phyloP scores from a whole-genome alignment of 1,140 invertebrate genomes.

The Lordiphosa mommai region DNA sequence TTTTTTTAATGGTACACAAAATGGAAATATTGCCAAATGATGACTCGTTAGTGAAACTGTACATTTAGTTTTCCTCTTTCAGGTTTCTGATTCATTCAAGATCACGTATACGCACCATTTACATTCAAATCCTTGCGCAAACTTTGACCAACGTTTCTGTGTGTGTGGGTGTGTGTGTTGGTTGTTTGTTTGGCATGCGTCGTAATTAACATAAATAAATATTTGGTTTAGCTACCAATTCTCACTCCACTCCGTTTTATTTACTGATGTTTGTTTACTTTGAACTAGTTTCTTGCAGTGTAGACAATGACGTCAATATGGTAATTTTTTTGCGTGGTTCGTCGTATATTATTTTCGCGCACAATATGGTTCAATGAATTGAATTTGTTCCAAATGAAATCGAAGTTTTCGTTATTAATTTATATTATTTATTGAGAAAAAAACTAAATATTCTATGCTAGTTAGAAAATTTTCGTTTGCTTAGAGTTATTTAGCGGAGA shows the following conservation, averaged over 20 bases:
- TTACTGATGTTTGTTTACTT: constrained; percentile 20
- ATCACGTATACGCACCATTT: constrained; percentile 67
- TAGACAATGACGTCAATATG: constrained; percentile 61
- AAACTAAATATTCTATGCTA: constrained; percentile 47
- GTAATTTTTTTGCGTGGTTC: constrained; percentile 16
- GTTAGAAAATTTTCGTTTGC: constrained; percentile 56
- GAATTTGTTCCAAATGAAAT: constrained; percentile 3
- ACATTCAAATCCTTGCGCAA: constrained; percentile 60
- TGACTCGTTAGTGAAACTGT: constrained; percentile 42
- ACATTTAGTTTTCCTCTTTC: constrained; percentile 10
- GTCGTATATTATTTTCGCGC: constrained; percentile 27
- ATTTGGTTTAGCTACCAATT: constrained; percentile 21
- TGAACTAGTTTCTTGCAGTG: constrained; percentile 47
- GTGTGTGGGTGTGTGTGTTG: too few species aligned
- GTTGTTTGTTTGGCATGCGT: constrained; percentile 27
- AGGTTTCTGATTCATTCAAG: constrained; percentile 56
- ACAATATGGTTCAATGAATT: constrained; percentile 40
- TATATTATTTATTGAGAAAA: constrained; percentile 10
- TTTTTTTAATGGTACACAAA: constrained; percentile 15
- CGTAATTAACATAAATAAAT: constrained; percentile 31
- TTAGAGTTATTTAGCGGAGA: constrained; percentile 54
- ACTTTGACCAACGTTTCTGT: constrained; percentile 38
- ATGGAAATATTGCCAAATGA: constrained; percentile 54
- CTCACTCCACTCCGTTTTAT: constrained; percentile 35
- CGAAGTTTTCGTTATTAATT: background rate